Evolutionary conservation across 1,140 invertebrate genomes (phyloP).

Genomic region (Macrocentrus cingulum): DNA sequence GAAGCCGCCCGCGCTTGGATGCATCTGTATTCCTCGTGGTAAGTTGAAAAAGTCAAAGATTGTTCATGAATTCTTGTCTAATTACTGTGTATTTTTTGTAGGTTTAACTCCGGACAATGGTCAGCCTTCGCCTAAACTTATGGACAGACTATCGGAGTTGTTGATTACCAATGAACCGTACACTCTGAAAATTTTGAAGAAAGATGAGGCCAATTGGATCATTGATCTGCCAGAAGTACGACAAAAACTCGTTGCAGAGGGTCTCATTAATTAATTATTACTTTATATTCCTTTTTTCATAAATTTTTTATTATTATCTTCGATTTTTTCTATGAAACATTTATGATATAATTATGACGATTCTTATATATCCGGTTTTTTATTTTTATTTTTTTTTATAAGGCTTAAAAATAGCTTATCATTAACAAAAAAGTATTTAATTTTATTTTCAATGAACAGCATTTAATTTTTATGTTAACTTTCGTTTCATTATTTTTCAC

Average conservation of each 20-base stretch:
- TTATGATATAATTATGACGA: too few species aligned
- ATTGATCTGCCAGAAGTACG: slow-evolving; percentile 39
- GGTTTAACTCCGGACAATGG: slow-evolving; percentile 33
- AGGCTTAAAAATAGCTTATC: too few species aligned
- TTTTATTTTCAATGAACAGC: too few species aligned
- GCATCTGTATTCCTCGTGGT: slow-evolving; percentile 41
- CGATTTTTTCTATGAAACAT: too few species aligned
- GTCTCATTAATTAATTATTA: slow-evolving; percentile 26
- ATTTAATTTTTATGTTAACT: too few species aligned
- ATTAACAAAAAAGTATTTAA: too few species aligned
- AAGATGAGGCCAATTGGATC: slow-evolving; percentile 17
- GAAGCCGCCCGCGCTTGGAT: slow-evolving; percentile 30
- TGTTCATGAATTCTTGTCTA: too few species aligned
- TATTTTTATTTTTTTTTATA: too few species aligned
- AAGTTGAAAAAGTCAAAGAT: too few species aligned
- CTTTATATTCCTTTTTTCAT: slow-evolving; percentile 15
- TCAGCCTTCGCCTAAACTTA: slow-evolving; percentile 23
- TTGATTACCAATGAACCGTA: neutral
- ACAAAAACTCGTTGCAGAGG: slow-evolving; percentile 29
- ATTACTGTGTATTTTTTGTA: slow-evolving; percentile 23
- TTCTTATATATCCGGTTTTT: too few species aligned
- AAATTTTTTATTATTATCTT: too few species aligned
- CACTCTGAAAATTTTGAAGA: slow-evolving; percentile 34
- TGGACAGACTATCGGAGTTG: slow-evolving; percentile 29
- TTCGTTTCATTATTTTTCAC: too few species aligned